Conservation (phyloP, 1,140 invertebrate genomes). For the Brachionus manjavacas region DNA sequence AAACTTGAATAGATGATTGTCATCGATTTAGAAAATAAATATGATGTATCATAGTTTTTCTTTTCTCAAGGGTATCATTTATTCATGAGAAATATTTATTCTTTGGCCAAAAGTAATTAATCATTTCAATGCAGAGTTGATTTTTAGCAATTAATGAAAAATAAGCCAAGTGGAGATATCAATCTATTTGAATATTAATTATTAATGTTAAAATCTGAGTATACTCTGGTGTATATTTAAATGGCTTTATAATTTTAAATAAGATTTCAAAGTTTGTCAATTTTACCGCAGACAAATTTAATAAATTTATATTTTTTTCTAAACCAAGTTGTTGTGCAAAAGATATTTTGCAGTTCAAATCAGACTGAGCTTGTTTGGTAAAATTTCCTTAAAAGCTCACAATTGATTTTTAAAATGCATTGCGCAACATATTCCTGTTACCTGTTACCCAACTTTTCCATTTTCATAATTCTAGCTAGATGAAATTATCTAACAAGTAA, state of each 20-base stretch:
- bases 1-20: no score
- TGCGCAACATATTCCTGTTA: background rate
- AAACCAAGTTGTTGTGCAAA: no score
- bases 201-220: background rate
- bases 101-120: background rate
- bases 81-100: background rate
- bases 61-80: no score
- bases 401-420: background rate
- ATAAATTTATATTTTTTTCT: no score
- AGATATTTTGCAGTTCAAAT: no score
- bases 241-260: background rate
- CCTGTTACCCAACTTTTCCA: background rate
- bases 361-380: background rate
- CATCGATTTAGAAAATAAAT: no score
- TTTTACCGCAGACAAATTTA: background rate
- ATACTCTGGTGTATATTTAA: background rate
- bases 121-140: background rate
- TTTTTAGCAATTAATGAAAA: background rate
- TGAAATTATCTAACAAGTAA: background rate
- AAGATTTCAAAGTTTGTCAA: background rate
- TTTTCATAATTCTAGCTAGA: background rate
- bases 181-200: background rate
- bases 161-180: background rate
- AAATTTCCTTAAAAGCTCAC: background rate
- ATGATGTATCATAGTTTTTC: no score